Percentiles rank a stretch among this genome's conserved stretches.
phyloP scores from a whole-genome alignment of 2,797 vertebrate genomes.

The Lagorchestes hirsutus region DNA sequence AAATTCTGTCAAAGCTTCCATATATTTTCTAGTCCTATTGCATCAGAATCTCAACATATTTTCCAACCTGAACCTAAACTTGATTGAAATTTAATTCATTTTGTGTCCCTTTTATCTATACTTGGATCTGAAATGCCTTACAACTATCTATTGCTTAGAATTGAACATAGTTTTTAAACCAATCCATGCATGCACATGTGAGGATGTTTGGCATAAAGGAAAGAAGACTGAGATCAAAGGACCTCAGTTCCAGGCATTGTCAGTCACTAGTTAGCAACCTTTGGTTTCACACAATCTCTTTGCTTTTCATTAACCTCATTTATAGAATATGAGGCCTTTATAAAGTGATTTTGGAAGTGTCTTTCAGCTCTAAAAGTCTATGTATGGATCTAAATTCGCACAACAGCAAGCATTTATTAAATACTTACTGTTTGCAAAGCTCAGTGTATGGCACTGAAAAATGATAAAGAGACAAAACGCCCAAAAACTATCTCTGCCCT shows the following conservation, averaged over 20 bases:
- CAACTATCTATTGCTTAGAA: not conserved
- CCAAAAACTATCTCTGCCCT: not conserved
- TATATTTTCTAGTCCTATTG: conserved; percentile 9
- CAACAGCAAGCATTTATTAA: not conserved
- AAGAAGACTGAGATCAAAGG: not conserved
- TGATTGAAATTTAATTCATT: not conserved
- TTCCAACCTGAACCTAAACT: conserved; percentile 1
- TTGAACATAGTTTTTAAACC: not conserved
- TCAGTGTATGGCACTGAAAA: not conserved
- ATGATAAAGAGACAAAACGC: not conserved
- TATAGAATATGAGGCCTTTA: not conserved
- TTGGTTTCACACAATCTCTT: not conserved
- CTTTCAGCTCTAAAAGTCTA: not conserved
- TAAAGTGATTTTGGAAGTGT: not conserved
- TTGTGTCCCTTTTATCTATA: not conserved
- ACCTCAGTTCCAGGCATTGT: not conserved
- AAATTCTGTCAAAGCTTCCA: not conserved
- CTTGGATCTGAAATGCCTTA: not conserved
- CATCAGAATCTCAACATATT: not conserved
- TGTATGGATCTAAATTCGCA: not conserved
- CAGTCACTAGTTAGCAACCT: not conserved
- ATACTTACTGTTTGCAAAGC: not conserved
- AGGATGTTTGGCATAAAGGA: not conserved
- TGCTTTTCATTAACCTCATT: not conserved
- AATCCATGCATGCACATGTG: not conserved